These are phyloP conservation scores for Diadema setosum DNA, from an alignment of 35 echinoderm and acorn worm species.

Conservation along the genomic window DNA sequence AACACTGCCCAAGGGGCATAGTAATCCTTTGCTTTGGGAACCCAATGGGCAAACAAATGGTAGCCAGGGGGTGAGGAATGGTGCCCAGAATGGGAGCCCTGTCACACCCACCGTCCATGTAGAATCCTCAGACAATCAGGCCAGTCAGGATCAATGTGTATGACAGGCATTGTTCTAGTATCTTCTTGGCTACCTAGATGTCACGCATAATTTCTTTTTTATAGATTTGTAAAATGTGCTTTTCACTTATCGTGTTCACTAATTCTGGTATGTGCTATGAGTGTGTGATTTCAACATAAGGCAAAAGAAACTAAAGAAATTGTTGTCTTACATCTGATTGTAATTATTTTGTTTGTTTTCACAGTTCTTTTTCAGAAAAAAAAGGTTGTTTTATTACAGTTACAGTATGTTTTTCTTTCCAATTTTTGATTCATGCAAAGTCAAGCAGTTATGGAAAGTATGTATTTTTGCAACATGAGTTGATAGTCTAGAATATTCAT, in stretches of 20 bases:
- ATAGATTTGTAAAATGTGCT: neutral
- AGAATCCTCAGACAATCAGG: neutral
- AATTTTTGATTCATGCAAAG: neutral
- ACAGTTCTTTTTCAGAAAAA: neutral
- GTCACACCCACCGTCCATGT: neutral
- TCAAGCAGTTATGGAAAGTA: neutral
- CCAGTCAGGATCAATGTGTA: neutral
- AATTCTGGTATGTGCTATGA: neutral
- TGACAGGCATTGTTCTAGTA: neutral
- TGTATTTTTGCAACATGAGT: neutral
- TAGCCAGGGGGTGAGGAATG: neutral
- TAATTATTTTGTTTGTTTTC: neutral
- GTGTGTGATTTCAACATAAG: neutral
- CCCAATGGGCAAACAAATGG: neutral
- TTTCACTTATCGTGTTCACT: neutral
- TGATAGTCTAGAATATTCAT: neutral
- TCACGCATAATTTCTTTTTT: neutral
- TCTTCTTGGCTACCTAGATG: neutral
- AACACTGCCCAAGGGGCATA: neutral
- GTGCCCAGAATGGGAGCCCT: neutral
- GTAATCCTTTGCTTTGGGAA: constrained; percentile 2
- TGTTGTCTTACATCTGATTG: neutral
- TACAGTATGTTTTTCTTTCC: neutral
- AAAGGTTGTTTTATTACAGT: neutral
- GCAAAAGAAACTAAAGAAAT: neutral